Evolutionary conservation across 2,888 invertebrate species (phyloP), one percentile per base, ranked within the genome.

Genomic region (Chloroclysta siterata): DNA sequence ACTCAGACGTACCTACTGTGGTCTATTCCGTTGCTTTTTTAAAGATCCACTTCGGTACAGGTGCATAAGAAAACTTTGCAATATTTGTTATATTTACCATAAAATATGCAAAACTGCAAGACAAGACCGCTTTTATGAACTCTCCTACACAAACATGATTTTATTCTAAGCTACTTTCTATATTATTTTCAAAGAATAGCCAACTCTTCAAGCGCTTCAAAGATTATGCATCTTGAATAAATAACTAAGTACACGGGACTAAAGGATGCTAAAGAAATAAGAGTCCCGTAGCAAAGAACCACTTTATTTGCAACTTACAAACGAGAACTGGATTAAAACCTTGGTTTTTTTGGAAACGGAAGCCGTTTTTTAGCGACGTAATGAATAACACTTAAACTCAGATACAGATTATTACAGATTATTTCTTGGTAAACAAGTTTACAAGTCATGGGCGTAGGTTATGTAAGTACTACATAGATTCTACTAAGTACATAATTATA

Each of bases 301-400:
- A 47, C 52, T 62, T 53, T 42, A 44, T 57, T 47, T 36, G 48
- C 41, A 17, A 33, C 56, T 56, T 29, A 50, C 50, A 58, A 58
- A 58, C 44, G 51, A 33, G 44, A 52, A 33, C 29, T 15, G 53
- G 29, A 54, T 54, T 29, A 44, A 44, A 53, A 13, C 10, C 29
- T 11, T n/a, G 44, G 11, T 11, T 5, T 44, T 54, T 14, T 14
- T 11, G 6, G 15, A 53, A 42, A 41, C 28, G 8, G n/a, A 15
- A 13, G 3, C 47, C 47, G 47, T 6, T 7, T 22, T 36, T 10
- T 17, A 46, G 13, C 14, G 8, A 3, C 13, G 29, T 29, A 8
- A 22, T 1, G 22, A 2, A 22, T 3, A 22, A 22, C n/a, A n/a
- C n/a, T n/a, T n/a, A n/a, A n/a, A n/a, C n/a, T n/a, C n/a, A n/a